phyloP scores from a whole-genome alignment of 2,797 vertebrate genomes.

The Lepus oiostolus region DNA sequence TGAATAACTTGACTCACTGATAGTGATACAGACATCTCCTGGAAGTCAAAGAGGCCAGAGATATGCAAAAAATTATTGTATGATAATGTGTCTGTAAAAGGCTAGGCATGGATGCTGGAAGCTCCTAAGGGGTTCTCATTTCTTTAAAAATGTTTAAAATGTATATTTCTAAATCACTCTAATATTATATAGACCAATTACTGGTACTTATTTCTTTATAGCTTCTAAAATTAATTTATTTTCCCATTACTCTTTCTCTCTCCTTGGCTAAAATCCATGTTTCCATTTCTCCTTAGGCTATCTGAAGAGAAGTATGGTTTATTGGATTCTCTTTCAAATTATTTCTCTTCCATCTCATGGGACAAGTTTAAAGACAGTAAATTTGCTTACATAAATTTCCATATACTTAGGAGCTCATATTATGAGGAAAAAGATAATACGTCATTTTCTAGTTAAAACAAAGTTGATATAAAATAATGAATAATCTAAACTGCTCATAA shows the following conservation, averaged over 20 bases:
- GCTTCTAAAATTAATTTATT: conserved; percentile 77
- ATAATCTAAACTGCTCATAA: not conserved
- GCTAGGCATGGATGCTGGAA: not conserved
- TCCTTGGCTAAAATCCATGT: conserved; percentile 65
- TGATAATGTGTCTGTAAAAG: conserved; percentile 14
- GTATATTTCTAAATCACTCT: conserved; percentile 69
- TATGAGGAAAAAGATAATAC: not conserved
- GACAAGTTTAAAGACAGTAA: conserved; percentile 36
- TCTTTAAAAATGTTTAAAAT: conserved; percentile 72
- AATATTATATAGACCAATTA: conserved; percentile 70
- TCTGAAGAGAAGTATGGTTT: conserved; percentile 20
- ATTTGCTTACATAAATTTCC: conserved; percentile 62
- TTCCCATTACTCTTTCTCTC: conserved; percentile 68
- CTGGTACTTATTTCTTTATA: conserved; percentile 67
- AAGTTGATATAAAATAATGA: not conserved
- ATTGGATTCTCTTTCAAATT: conserved; percentile 6
- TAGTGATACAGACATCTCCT: not conserved
- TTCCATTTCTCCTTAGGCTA: not conserved
- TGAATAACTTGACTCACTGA: conserved; percentile 19
- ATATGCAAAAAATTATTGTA: not conserved
- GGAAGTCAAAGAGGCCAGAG: not conserved
- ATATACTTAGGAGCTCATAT: not conserved
- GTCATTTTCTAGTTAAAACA: not conserved
- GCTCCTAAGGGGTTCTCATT: conserved; percentile 6
- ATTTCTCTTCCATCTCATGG: not conserved